These are phyloP conservation scores for Protosalanx chinensis DNA, from an alignment of 2,797 vertebrate species.

Conservation along the genomic window DNA sequence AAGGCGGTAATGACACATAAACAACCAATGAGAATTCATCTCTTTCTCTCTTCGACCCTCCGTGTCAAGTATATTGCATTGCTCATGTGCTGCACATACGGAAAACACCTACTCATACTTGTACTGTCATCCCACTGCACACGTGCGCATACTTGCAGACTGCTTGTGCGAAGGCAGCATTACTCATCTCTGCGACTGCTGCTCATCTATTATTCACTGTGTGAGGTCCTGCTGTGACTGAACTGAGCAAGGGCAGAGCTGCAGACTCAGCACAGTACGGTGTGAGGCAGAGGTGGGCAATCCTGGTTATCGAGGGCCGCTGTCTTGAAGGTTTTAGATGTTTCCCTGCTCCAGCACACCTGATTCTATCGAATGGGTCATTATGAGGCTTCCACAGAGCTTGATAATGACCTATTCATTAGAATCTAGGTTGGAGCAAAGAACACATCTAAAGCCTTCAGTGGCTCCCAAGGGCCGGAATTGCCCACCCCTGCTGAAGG, in stretches of 20 bases:
- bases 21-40: conserved; percentile 35
- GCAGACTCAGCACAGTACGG: conserved; percentile 41
- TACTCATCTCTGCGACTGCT: conserved; percentile 60
- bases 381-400: too few species aligned
- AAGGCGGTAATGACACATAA: conserved; percentile 12
- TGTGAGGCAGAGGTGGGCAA: background rate
- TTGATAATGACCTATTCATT: too few species aligned
- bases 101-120: too few species aligned
- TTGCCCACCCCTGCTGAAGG: too few species aligned
- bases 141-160: conserved; percentile 13
- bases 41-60: conserved; percentile 13
- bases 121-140: background rate
- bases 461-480: too few species aligned
- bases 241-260: conserved; percentile 54
- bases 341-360: too few species aligned
- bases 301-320: too few species aligned
- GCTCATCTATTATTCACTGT: conserved; percentile 73
- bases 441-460: too few species aligned
- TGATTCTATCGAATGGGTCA: too few species aligned
- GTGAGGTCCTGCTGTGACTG: conserved; percentile 54
- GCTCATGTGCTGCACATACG: background rate
- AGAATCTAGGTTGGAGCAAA: too few species aligned
- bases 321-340: too few species aligned
- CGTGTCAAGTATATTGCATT: conserved; percentile 3
- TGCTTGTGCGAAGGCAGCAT: conserved; percentile 51